These are phyloP conservation scores for Poeciliopsis presidionis DNA, from an alignment of 2,797 vertebrate genomes.

Conservation along the genomic window DNA sequence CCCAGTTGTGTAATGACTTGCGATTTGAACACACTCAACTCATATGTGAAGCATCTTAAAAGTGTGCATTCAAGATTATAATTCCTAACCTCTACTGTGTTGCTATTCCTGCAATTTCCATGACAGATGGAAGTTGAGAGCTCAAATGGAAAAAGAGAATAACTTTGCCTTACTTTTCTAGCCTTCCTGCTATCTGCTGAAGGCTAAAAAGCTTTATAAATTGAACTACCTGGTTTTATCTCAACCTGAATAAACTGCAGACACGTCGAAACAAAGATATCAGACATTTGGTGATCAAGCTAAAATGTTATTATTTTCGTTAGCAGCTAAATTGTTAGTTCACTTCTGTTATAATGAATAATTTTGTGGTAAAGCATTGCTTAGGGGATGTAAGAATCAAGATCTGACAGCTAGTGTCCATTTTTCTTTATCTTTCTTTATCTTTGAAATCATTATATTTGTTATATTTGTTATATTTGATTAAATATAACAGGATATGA, in stretches of 20 bases:
- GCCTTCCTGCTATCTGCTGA: neutral
- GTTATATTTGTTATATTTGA: slow-evolving; percentile 42
- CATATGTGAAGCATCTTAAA: neutral
- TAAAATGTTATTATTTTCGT: neutral
- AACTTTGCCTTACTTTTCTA: neutral
- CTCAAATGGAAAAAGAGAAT: neutral
- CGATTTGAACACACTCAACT: neutral
- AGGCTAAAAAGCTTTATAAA: no score
- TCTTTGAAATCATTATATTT: slow-evolving; percentile 17
- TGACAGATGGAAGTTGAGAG: neutral
- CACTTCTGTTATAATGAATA: neutral
- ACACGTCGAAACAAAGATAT: neutral
- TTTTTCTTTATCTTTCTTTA: slow-evolving; percentile 16
- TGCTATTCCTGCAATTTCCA: neutral
- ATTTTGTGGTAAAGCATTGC: neutral
- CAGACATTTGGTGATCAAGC: neutral
- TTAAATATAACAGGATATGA: neutral
- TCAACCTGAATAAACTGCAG: neutral
- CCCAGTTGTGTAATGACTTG: neutral
- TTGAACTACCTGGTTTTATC: neutral
- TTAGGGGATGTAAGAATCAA: slow-evolving; percentile 14
- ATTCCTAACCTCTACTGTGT: neutral
- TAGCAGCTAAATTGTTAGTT: neutral
- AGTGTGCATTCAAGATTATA: neutral
- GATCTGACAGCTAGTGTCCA: slow-evolving; percentile 16